Evolutionary conservation across 1,140 invertebrate species (phyloP), one percentile per base, ranked within the genome.

Genomic region (Laupala kohalensis): DNA sequence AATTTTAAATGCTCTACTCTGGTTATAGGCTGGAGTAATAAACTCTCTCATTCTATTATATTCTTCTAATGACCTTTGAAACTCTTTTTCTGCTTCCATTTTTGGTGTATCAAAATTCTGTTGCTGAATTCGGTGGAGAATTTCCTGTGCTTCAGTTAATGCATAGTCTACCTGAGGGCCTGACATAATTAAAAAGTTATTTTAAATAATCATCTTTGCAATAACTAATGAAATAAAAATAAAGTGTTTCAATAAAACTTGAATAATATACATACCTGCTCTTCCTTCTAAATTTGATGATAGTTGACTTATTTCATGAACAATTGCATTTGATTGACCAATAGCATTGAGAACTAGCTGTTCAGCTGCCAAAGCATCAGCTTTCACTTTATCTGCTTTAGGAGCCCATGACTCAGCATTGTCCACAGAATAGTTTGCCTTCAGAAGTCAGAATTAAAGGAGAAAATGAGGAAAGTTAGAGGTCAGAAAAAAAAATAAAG

Each of bases 131-230:
- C 86, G 84, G 1, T 83, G 13, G 23, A 94, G 81, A 4, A 92
- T 89, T 0, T 85, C 79, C 72, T 90, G 82, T 0, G 92, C 93
- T 77, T 94, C 86, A 13, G 84, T 80, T 4, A 95, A 76, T 0
- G 92, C 90, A 23, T 85, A 87, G 67, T 95, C 93, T 0, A 93
- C 85, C 78, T 91, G 90, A 0, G 90, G 89, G 27, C 88, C 85
- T 64, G 77, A n/a, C n/a, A n/a, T n/a, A n/a, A n/a, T n/a, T n/a
- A n/a, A n/a, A n/a, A n/a, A n/a, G n/a, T n/a, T n/a, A n/a, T n/a
- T n/a, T n/a, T n/a, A n/a, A n/a, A n/a, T n/a, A n/a, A n/a, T n/a
- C n/a, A n/a, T n/a, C n/a, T n/a, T n/a, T n/a, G 74, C 70, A 69
- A 72, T 25, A 71, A 29, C 37, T 19, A 63, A n/a, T 23, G 24